phyloP scores from a whole-genome alignment of 2,888 invertebrate genomes.

The Sisyra nigra region DNA sequence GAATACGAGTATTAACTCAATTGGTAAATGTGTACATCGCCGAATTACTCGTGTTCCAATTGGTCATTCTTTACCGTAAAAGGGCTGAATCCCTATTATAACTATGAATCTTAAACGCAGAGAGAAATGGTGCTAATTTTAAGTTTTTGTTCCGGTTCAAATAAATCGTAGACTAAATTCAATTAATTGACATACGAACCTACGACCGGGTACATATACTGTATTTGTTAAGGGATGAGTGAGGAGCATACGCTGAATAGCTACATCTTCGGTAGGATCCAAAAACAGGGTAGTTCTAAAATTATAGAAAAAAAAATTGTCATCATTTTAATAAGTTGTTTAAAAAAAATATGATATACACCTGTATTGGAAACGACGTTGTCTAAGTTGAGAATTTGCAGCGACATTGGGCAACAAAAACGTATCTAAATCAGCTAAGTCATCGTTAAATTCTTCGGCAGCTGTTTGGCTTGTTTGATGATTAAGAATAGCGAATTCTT shows the following conservation, averaged over 20 bases:
- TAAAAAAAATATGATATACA: slow-evolving; percentile 13
- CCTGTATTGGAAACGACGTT: slow-evolving; percentile 27
- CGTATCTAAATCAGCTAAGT: slow-evolving; percentile 18
- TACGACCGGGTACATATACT: slow-evolving; percentile 14
- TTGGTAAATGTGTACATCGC: too few species aligned
- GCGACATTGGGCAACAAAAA: slow-evolving; percentile 18
- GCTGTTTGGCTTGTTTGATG: slow-evolving; percentile 17
- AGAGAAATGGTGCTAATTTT: too few species aligned
- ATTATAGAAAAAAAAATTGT: not conserved
- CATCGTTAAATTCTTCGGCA: slow-evolving; percentile 17
- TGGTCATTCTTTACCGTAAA: too few species aligned
- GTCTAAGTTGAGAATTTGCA: slow-evolving; percentile 16
- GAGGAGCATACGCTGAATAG: slow-evolving; percentile 41
- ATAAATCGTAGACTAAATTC: too few species aligned
- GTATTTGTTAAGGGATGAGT: slow-evolving; percentile 24
- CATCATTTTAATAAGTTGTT: not conserved
- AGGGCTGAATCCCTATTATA: too few species aligned
- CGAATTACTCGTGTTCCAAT: too few species aligned
- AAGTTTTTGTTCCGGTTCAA: too few species aligned
- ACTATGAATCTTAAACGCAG: too few species aligned
- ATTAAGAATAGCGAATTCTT: slow-evolving; percentile 48
- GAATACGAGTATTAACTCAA: too few species aligned
- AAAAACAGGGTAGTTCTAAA: slow-evolving; percentile 52
- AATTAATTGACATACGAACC: slow-evolving; percentile 9
- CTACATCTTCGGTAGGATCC: slow-evolving; percentile 40